Conservation (phyloP, 2,888 invertebrate genomes). For the Agrochola macilenta region DNA sequence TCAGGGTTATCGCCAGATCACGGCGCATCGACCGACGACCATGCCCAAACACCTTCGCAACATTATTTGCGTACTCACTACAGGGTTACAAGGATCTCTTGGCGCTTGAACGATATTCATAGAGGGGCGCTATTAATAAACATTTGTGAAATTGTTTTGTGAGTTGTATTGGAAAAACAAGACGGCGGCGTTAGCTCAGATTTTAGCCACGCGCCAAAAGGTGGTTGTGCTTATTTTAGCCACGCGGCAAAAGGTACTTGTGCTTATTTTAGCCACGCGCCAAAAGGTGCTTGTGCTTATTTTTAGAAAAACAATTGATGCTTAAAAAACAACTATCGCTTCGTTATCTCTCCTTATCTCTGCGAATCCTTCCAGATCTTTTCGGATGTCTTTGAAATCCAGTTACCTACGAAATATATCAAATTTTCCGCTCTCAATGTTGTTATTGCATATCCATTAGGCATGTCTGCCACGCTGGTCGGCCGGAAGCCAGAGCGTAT, state of each 20-base stretch:
- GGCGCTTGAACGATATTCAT: too few relatives aligned
- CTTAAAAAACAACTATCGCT: neutral
- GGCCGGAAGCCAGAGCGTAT: slow-evolving; percentile 14
- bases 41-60: slow-evolving; percentile 31
- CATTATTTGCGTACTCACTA: slow-evolving; percentile 16
- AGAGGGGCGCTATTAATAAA: neutral
- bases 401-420: neutral
- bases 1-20: slow-evolving; percentile 57
- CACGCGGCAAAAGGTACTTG: too few relatives aligned
- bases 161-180: neutral
- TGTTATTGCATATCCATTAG: neutral
- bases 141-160: neutral
- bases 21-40: slow-evolving; percentile 37
- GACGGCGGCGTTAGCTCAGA: neutral
- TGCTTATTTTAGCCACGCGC: neutral
- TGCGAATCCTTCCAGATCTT: neutral
- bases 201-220: neutral
- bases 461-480: neutral
- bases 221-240: neutral
- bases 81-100: neutral
- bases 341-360: too few relatives aligned
- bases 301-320: neutral
- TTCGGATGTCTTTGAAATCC: neutral
- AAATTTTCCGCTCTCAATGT: neutral
- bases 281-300: too few relatives aligned